Base-by-base conservation (phyloP, 2,888 invertebrate species). In the Listrodromus nycthemerus region DNA sequence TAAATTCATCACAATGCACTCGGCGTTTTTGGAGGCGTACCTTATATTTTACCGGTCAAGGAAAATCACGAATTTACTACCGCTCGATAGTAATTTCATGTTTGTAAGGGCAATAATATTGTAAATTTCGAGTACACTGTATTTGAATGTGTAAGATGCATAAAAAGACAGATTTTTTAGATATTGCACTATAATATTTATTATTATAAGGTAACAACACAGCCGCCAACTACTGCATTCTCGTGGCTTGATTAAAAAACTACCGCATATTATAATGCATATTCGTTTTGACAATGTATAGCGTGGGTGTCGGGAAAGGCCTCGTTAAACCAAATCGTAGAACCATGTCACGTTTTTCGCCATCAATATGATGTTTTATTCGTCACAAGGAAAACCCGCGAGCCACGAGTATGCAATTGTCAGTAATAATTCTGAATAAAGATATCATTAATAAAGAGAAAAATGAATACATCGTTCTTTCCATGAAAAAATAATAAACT, bases 101-200 rank as follows among this genome's bases (percentile, higher is more conserved):
- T 91, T 91, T 90, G 90, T 91, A 92, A 92, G 91, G 91, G 92
- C 91, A 92, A 92, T 91, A 92, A 91, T 89, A 91, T 89, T 91
- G 92, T 92, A 92, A 88, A 91, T 92, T 91, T 91, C 90, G 90
- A 90, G 89, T 92, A 91, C 89, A 90, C 89, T 91, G 89, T 91
- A 91, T 92, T 91, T 91, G 90, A 90, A 90, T 91, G 90, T 92
- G 89, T 91, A 91, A 90, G 90, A 91, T 92, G 91, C 90, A 90
- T 91, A 90, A 90, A 89, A 91, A 90, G 89, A 92, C 91, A 91
- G 89, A 91, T 92, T 92, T 93, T 93, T 91, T 92, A 92, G 92
- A 92, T 92, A 92, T 90, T 91, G 92, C 92, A 92, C 92, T 91
- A 90, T 92, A 89, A 92, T 90, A 90, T 92, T 91, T 91, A 92